These are phyloP conservation scores for Danio jaintianensis DNA, from an alignment of 2,797 vertebrate species.

Conservation along the genomic window DNA sequence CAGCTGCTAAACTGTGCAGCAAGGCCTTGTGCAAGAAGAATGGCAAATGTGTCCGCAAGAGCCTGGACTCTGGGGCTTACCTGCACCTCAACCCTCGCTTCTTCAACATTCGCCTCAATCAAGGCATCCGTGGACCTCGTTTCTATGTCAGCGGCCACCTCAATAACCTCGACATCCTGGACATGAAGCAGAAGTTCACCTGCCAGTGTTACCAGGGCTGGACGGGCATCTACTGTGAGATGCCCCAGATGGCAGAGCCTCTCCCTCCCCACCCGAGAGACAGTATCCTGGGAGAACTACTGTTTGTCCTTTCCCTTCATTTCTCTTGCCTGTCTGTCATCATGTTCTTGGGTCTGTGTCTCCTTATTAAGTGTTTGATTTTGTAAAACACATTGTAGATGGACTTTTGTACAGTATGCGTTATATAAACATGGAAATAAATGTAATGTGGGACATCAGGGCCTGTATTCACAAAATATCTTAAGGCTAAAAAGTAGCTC, in stretches of 20 bases:
- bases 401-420: constrained; percentile 4
- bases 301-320: constrained; percentile 69
- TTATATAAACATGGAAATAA: constrained; percentile 3
- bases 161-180: constrained; percentile 74
- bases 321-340: constrained; percentile 76
- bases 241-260: constrained; percentile 69
- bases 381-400: constrained; percentile 55
- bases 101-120: constrained; percentile 75
- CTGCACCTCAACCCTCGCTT: constrained; percentile 84
- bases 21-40: constrained; percentile 88
- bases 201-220: constrained; percentile 92
- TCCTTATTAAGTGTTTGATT: constrained; percentile 76
- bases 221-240: constrained; percentile 86
- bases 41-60: constrained; percentile 86
- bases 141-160: constrained; percentile 79
- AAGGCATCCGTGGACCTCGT: constrained; percentile 57
- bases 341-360: constrained; percentile 74
- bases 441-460: not conserved
- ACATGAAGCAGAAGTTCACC: constrained; percentile 86
- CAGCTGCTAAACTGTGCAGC: constrained; percentile 89
- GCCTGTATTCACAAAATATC: too few species aligned
- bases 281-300: constrained; percentile 66
- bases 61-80: constrained; percentile 75
- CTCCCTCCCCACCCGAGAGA: constrained; percentile 42
- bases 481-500: too few species aligned